Conservation (phyloP, 2,797 vertebrate genomes). For the Falco naumanni region DNA sequence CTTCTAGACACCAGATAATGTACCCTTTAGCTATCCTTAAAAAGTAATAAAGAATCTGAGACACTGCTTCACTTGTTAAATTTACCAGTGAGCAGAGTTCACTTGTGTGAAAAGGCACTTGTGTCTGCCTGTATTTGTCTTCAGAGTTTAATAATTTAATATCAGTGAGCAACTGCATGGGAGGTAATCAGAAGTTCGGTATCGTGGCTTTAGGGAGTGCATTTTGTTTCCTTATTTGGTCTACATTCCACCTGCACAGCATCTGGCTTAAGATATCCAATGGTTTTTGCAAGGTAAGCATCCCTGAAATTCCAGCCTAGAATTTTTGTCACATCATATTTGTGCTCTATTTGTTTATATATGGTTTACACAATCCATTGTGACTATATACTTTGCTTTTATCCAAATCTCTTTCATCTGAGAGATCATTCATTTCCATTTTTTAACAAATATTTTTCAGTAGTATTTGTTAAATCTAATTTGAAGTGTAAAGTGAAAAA, state of each 20-base stretch:
- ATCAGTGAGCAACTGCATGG: neutral
- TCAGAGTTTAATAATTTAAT: conserved; percentile 7
- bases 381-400: neutral
- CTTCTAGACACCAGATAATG: accelerated
- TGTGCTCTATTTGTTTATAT: neutral
- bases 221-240: conserved; percentile 34
- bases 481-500: neutral
- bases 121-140: neutral
- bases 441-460: neutral
- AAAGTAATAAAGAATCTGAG: neutral
- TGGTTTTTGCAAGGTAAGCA: conserved; percentile 45
- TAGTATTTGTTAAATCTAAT: neutral
- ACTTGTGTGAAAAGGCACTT: neutral
- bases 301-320: neutral
- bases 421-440: neutral
- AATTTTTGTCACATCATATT: neutral
- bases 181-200: neutral
- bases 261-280: neutral
- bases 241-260: neutral
- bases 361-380: neutral
- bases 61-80: neutral
- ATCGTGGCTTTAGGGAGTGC: neutral
- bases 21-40: neutral
- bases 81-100: neutral
- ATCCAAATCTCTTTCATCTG: neutral